A percentile compares a stretch with the other conserved stretches of the same genome.
Evolutionary conservation across 2,888 invertebrate genomes (phyloP).

Genomic region (Gonocerus acuteangulatus): DNA sequence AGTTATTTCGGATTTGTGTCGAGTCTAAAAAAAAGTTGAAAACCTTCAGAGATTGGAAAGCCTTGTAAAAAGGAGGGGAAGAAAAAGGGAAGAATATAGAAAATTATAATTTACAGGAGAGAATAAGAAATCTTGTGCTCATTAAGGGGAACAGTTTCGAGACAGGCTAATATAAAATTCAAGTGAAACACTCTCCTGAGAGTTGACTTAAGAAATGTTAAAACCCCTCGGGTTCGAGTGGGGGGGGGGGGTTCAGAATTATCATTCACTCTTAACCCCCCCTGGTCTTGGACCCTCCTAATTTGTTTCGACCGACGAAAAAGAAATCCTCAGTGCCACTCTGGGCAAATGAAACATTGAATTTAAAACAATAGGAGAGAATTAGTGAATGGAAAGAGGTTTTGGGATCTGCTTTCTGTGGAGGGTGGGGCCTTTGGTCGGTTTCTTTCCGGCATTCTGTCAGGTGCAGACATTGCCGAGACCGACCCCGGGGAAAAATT

Average conservation of each 20-base stretch:
- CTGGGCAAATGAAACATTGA: conserved; percentile 10
- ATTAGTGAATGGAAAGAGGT: neutral
- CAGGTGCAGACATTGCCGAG: neutral
- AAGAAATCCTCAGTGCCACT: conserved; percentile 2
- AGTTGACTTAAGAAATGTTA: conserved; percentile 28
- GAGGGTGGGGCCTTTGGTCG: neutral
- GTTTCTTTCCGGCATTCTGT: conserved; percentile 12
- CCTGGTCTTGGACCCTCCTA: neutral
- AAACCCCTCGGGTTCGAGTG: conserved; percentile 7
- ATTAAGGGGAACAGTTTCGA: conserved; percentile 16
- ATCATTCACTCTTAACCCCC: conserved; percentile 3
- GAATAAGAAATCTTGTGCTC: conserved; percentile 20
- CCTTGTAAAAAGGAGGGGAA: neutral
- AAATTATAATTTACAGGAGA: neutral
- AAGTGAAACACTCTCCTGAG: conserved; percentile 11
- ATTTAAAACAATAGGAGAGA: conserved; percentile 26
- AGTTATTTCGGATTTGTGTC: too few relatives aligned
- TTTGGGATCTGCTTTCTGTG: too few relatives aligned
- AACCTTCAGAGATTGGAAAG: neutral
- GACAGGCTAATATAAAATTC: conserved; percentile 25
- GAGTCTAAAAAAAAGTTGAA: too few relatives aligned
- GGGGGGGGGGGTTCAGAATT: conserved; percentile 9
- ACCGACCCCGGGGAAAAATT: neutral
- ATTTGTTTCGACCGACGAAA: conserved; percentile 12
- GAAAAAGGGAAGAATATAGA: neutral